phyloP scores from a whole-genome alignment of 2,113 vertebrate genomes.

The Oncorhynchus mykiss region DNA sequence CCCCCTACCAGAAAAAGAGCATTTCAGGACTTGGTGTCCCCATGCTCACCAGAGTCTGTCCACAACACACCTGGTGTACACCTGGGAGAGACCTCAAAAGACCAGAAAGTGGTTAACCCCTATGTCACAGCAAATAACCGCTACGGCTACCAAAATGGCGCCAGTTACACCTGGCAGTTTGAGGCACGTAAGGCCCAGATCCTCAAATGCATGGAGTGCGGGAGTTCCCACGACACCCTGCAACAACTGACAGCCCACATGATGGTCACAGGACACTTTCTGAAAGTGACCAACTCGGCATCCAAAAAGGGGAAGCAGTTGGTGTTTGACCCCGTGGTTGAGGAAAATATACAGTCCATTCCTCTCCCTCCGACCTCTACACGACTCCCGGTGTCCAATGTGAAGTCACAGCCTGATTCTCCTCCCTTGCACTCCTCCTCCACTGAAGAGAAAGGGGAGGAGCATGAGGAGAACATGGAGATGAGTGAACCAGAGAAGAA shows the following conservation, averaged over 20 bases:
- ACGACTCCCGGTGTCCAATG: constrained; percentile 81
- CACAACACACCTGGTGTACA: constrained; percentile 74
- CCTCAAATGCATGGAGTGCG: constrained; percentile 99
- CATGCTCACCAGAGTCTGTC: constrained; percentile 90
- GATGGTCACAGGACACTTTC: constrained; percentile 99
- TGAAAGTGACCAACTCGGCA: constrained; percentile 97
- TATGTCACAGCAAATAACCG: constrained; percentile 98
- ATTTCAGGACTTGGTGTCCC: constrained; percentile 88
- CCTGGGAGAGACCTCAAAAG: constrained; percentile 83
- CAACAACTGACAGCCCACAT: constrained; percentile 98
- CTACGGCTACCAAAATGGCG: constrained; percentile 98
- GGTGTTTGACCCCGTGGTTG: constrained; percentile 89
- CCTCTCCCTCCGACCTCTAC: constrained; percentile 93
- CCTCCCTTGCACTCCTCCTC: constrained; percentile 74
- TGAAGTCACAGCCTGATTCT: constrained; percentile 85
- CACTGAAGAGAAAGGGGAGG: constrained; percentile 82
- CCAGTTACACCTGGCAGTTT: constrained; percentile 99
- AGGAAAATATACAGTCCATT: constrained; percentile 97
- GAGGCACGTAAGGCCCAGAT: constrained; percentile 98
- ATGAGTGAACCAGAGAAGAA: constrained; percentile 76
- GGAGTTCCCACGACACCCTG: constrained; percentile 96
- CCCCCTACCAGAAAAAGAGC: constrained; percentile 94
- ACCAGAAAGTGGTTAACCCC: constrained; percentile 91
- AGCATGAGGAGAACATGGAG: constrained; percentile 73
- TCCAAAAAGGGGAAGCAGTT: constrained; percentile 98